Base-by-base conservation (phyloP, 2,113 vertebrate genomes). In the Clupea harengus region DNA sequence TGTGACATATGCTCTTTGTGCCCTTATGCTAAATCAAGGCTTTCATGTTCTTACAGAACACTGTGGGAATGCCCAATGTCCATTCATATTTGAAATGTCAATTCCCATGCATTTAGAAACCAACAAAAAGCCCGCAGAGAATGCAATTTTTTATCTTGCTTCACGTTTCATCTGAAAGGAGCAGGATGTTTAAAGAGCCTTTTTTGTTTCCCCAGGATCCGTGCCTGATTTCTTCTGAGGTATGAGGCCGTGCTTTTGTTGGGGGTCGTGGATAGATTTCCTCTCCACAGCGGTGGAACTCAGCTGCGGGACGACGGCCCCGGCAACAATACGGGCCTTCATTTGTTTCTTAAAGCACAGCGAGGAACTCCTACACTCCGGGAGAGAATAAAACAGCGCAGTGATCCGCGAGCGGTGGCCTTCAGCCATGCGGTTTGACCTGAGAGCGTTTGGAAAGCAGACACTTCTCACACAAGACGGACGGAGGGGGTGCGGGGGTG, bases 231-330 rank as follows among this genome's bases (percentile, higher is more conserved):
- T 88, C 75, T 87, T 87, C 60, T 28, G 87, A 84, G 87, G 89
- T 92, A 89, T 92, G 92, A 0, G 60, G 86, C 89, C 87, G 91
- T 89, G 89, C 91, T 92, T 94, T 93, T 94, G 89, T 89, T 87
- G 88, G 85, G 32, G 72, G 45, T 46, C 88, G 81, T 91, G 90
- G 91, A 90, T 87, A 91, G 75, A 86, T 91, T 93, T 94, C 91
- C 92, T 91, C 83, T 91, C 84, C 86, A 81, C 25, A 86, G 84
- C 86, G 25, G 75, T 92, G 89, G 89, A 92, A 92, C 94, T 88
- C 85, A 88, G 86, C 82, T 86, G 84, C 72, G 85, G 80, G 87
- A 89, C n/a, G n/a, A 86, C 39, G 72, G 50, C 67, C 60, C 90
- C 84, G 87, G 91, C 89, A 90, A 92, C 90, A 93, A 91, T 89